Evolutionary conservation across 2,888 invertebrate species (phyloP), one percentile per base, ranked within the genome.

Genomic region (Sphaeridia pumilis): DNA sequence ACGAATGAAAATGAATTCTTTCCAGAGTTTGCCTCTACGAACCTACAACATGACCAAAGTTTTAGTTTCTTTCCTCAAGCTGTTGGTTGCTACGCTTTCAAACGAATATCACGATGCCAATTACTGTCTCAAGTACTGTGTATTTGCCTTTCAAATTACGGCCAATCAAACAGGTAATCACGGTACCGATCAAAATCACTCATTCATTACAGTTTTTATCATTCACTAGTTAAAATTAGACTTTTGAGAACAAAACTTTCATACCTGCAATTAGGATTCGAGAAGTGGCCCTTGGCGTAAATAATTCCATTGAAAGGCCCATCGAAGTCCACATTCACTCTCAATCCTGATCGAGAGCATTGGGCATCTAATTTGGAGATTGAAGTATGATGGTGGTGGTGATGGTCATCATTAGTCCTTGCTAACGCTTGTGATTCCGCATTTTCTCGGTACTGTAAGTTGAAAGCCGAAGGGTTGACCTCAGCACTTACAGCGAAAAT

Each of bases 251-350:
- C n/a, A n/a, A n/a, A 14, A 45, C 22, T 38, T 12, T 72, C 76
- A 75, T 68, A 81, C 81, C 78, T 76, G 77, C 83, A 83, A 61
- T 77, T 77, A 14, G 79, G 76, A 67, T 82, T 79, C 58, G 74
- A 76, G 66, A 78, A 75, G 62, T 77, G 76, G 14, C 82, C 82
- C 67, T 83, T 82, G 67, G 82, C 82, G 73, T 82, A 83, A 53
- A 83, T 78, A 28, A 82, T 74, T 14, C 83, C 83, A 63, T 79
- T 76, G 64, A 78, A 83, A 0, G 77, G 73, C 55, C 78, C 76
- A 7, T 76, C 71, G 66, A 82, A 83, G 44, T 80, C 78, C 1
- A 83, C 74, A 1, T 75, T 76, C 1, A 83, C 80, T 46, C 76
- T 72, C 65, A 82, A 79, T 26, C 72, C 78, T 55, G 73, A 73